phyloP scores from a whole-genome alignment of 2,113 vertebrate species.

The Pseudorhombus dupliciocellatus region DNA sequence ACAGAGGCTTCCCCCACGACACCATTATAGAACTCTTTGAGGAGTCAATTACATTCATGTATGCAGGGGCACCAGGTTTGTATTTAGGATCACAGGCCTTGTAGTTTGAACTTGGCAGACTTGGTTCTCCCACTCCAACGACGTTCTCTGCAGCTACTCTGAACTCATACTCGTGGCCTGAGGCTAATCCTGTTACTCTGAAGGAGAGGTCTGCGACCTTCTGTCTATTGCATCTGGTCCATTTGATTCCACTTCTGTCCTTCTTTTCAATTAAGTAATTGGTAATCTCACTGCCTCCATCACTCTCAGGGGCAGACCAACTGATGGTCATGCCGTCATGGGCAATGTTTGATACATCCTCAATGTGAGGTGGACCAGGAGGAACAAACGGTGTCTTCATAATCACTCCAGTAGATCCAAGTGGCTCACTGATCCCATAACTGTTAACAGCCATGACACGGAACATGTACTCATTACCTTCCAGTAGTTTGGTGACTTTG shows the following conservation, averaged over 20 bases:
- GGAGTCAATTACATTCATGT: conserved; percentile 88
- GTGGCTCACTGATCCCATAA: conserved; percentile 90
- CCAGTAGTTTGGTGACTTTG: conserved; percentile 95
- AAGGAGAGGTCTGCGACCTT: conserved; percentile 93
- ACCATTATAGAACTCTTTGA: conserved; percentile 89
- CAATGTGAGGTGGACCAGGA: conserved; percentile 89
- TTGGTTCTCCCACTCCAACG: conserved; percentile 91
- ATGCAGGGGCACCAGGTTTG: conserved; percentile 91
- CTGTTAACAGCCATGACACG: conserved; percentile 97
- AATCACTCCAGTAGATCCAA: conserved; percentile 88
- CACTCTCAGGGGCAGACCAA: conserved; percentile 90
- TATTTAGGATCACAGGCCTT: conserved; percentile 95
- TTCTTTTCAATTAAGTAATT: conserved; percentile 95
- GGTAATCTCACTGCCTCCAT: conserved; percentile 93
- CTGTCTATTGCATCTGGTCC: conserved; percentile 97
- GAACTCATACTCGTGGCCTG: conserved; percentile 96
- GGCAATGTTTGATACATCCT: conserved; percentile 92
- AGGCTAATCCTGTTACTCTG: conserved; percentile 90
- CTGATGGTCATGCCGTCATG: conserved; percentile 97
- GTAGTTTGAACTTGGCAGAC: conserved; percentile 88
- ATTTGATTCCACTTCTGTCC: conserved; percentile 93
- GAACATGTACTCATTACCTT: conserved; percentile 97
- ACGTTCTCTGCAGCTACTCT: conserved; percentile 95
- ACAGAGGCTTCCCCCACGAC: conserved; percentile 94
- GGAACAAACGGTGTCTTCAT: conserved; percentile 95